A percentile compares a stretch with the other conserved stretches of the same genome.
These are phyloP conservation scores for Lasioglossum albipes DNA, from an alignment of 1,140 invertebrate species.

Conservation along the genomic window DNA sequence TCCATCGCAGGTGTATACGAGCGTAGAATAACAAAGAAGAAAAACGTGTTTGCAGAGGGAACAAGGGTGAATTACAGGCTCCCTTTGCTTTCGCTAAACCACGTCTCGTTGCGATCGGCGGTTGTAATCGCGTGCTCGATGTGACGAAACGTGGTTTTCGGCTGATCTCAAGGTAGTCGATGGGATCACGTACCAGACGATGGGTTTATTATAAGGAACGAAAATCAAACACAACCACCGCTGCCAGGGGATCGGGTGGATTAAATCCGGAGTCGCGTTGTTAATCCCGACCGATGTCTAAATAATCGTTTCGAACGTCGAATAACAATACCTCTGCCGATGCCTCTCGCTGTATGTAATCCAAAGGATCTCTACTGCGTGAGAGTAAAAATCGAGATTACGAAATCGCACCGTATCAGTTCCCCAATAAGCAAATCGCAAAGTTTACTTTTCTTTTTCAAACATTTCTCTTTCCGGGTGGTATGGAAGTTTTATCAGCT, in stretches of 20 bases:
- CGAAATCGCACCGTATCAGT: too few species aligned
- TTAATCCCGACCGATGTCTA: constrained; percentile 5
- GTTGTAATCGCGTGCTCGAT: constrained; percentile 60
- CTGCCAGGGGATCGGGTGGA: not conserved
- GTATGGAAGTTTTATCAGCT: too few species aligned
- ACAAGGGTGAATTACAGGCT: constrained; percentile 49
- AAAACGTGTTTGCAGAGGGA: constrained; percentile 41
- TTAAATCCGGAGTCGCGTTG: not conserved
- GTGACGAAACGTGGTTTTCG: constrained; percentile 57
- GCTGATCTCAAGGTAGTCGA: constrained; percentile 59
- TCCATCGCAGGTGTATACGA: not conserved
- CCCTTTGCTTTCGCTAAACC: constrained; percentile 54
- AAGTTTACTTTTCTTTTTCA: too few species aligned
- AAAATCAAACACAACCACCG: constrained; percentile 30
- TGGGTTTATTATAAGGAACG: constrained; percentile 45
- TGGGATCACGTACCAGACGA: constrained; percentile 59
- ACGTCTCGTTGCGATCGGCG: constrained; percentile 43
- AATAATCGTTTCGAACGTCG: not conserved
- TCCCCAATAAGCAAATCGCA: too few species aligned
- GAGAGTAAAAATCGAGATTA: too few species aligned
- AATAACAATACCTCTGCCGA: not conserved
- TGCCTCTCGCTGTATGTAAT: too few species aligned
- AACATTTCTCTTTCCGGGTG: too few species aligned
- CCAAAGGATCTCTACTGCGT: not conserved
- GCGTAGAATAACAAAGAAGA: not conserved